Conservation (phyloP, 2,888 invertebrate species). For the Oscheius myriophilus region DNA sequence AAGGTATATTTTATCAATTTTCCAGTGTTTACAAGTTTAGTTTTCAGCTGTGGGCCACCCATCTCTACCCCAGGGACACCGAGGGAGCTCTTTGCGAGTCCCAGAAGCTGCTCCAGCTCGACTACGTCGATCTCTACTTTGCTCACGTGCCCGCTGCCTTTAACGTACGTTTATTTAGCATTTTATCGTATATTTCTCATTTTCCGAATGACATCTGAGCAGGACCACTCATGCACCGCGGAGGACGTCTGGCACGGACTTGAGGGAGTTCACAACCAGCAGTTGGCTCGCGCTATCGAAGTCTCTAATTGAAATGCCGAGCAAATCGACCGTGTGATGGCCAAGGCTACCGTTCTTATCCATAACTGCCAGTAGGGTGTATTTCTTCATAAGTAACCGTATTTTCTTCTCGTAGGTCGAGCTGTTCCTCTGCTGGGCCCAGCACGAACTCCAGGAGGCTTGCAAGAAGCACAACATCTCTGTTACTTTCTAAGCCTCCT, state of each 20-base stretch:
- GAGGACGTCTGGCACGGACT: constrained; percentile 64
- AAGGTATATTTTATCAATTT: constrained; percentile 76
- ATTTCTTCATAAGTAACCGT: background rate
- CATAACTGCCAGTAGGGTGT: constrained; percentile 75
- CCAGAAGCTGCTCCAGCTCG: constrained; percentile 79
- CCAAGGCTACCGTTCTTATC: constrained; percentile 52
- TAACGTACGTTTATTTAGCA: constrained; percentile 33
- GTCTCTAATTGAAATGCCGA: constrained; percentile 83
- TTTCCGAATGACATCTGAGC: constrained; percentile 36
- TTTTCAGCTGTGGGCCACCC: background rate
- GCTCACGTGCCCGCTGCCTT: constrained; percentile 81
- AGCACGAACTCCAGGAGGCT: constrained; percentile 75
- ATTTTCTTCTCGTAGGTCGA: constrained; percentile 78
- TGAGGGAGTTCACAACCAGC: constrained; percentile 76
- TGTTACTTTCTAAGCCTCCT: constrained; percentile 71
- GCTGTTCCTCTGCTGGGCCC: constrained; percentile 83
- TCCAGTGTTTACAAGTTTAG: no score
- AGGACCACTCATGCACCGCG: constrained; percentile 39
- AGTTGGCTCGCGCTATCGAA: constrained; percentile 82
- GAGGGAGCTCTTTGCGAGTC: constrained; percentile 38
- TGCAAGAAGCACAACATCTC: constrained; percentile 78
- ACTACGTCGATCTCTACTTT: constrained; percentile 85
- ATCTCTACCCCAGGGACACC: constrained; percentile 32
- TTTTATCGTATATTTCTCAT: no score
- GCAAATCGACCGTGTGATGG: constrained; percentile 79